phyloP scores from a whole-genome alignment of 2,888 invertebrate species.

The Lingula anatina region DNA sequence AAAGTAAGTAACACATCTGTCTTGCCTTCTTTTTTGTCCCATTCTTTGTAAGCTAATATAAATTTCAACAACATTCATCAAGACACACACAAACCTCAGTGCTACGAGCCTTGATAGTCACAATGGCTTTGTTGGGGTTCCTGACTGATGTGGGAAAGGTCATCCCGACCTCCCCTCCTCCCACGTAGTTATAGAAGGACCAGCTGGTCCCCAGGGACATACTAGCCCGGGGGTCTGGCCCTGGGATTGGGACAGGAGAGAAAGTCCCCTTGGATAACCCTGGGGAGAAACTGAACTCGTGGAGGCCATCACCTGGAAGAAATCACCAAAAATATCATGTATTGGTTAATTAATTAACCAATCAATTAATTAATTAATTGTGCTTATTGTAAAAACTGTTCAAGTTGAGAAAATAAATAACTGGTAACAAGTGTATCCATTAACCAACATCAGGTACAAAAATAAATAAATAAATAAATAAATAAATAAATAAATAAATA shows the following conservation, averaged over 20 bases:
- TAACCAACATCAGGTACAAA: too few species aligned
- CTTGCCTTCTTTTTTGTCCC: too few species aligned
- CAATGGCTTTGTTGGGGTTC: constrained; percentile 66
- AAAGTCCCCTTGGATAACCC: constrained; percentile 29
- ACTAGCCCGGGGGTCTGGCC: constrained; percentile 7
- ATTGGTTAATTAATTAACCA: too few species aligned
- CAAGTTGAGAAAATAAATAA: not conserved
- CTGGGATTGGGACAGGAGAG: constrained; percentile 12
- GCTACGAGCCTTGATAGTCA: constrained; percentile 63
- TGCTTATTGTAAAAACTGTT: not conserved
- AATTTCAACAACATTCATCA: too few species aligned
- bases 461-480: too few species aligned
- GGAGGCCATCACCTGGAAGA: constrained; percentile 39
- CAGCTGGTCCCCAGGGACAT: constrained; percentile 39
- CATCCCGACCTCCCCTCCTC: constrained; percentile 21
- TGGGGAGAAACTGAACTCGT: constrained; percentile 48
- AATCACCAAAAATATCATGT: too few species aligned
- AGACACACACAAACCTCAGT: constrained; percentile 61
- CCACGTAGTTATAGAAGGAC: constrained; percentile 57
- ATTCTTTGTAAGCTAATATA: too few species aligned
- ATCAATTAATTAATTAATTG: not conserved
- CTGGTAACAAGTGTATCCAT: too few species aligned
- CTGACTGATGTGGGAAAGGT: constrained; percentile 47
- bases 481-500: too few species aligned
- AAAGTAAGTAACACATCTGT: too few species aligned